Percentiles rank a stretch among this genome's conserved stretches.
These are phyloP conservation scores for Taphrorychus bicolor DNA, from an alignment of 2,888 invertebrate species.

Conservation along the genomic window DNA sequence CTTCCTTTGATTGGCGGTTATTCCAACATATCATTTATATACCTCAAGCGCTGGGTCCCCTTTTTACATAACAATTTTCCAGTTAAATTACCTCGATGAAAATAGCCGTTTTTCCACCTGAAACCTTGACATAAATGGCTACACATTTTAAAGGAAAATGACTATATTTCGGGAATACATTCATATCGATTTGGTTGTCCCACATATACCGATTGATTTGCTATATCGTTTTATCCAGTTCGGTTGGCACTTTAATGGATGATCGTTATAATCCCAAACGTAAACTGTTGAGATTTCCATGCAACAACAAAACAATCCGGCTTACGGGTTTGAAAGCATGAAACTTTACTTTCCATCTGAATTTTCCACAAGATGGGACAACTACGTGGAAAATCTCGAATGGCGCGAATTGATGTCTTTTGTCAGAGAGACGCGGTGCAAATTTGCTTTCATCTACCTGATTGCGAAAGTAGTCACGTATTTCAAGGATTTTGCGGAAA, in stretches of 20 bases:
- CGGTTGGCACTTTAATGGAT: background rate
- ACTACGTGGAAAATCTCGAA: background rate
- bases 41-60: background rate
- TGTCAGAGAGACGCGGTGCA: background rate
- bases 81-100: background rate
- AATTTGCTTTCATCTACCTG: conserved; percentile 2
- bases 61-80: conserved; percentile 5
- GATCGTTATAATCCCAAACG: background rate
- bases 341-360: too few species aligned
- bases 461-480: conserved; percentile 10
- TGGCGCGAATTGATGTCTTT: conserved; percentile 3
- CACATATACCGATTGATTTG: conserved; percentile 7
- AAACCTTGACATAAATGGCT: conserved; percentile 1
- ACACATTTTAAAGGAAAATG: conserved; percentile 1
- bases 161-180: background rate
- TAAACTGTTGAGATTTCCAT: background rate
- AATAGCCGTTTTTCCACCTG: background rate
- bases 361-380: background rate
- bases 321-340: too few species aligned
- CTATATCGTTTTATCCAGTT: background rate
- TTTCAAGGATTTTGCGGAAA: conserved; percentile 4
- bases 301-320: too few species aligned
- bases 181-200: conserved; percentile 4
- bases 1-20: too few species aligned
- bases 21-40: background rate